Conservation (phyloP, 2,888 invertebrate genomes). For the Tortrix viridana region DNA sequence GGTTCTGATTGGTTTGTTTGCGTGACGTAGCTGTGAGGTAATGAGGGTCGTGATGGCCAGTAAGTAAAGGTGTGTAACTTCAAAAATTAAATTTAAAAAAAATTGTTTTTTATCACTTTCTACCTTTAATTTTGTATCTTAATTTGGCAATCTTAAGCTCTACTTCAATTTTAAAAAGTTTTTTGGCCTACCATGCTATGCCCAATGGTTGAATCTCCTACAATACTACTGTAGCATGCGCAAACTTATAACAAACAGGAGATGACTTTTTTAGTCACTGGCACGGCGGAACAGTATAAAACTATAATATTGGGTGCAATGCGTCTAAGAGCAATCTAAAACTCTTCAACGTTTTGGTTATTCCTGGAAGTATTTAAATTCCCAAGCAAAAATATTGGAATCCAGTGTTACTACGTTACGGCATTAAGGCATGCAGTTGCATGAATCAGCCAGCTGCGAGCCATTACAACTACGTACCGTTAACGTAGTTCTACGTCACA, state of each 20-base stretch:
- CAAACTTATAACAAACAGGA: too few relatives aligned
- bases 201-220: too few relatives aligned
- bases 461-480: conserved; percentile 21
- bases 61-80: conserved; percentile 28
- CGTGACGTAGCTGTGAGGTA: conserved; percentile 32
- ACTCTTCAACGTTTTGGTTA: not conserved
- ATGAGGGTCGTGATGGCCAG: conserved; percentile 15
- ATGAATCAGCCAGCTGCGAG: conserved; percentile 10
- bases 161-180: too few relatives aligned
- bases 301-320: too few relatives aligned
- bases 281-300: too few relatives aligned
- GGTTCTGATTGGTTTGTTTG: conserved; percentile 33
- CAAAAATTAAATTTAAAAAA: conserved; percentile 4
- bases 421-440: not conserved
- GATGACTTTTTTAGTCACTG: too few relatives aligned
- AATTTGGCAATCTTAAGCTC: too few relatives aligned
- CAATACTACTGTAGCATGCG: too few relatives aligned
- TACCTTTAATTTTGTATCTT: too few relatives aligned
- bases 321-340: too few relatives aligned
- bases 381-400: not conserved
- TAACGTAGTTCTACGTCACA: conserved; percentile 30
- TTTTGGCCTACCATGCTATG: too few relatives aligned
- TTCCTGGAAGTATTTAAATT: not conserved
- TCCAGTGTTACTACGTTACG: conserved; percentile 11
- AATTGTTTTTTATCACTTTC: not conserved